phyloP scores from a whole-genome alignment of 2,797 vertebrate species.

The Ciconia nigra region DNA sequence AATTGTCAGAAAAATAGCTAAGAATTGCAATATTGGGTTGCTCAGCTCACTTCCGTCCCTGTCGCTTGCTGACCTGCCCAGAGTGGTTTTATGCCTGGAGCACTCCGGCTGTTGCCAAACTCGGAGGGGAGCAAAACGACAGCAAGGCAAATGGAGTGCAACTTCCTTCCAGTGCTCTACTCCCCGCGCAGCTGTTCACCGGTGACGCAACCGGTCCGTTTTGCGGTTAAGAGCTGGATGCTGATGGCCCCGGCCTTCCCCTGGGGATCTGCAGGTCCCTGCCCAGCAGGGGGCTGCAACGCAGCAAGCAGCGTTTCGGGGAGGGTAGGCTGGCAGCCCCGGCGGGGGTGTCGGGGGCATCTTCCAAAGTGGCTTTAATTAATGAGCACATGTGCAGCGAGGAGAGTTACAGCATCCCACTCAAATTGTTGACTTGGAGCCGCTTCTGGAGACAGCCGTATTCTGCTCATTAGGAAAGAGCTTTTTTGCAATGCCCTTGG shows the following conservation, averaged over 20 bases:
- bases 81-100: not conserved
- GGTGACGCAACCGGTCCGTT: not conserved
- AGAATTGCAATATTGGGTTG: not conserved
- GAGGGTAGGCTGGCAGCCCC: constrained; percentile 43
- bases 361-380: constrained; percentile 69
- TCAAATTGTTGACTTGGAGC: constrained; percentile 67
- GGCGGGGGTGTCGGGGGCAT: constrained; percentile 46
- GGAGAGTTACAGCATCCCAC: constrained; percentile 67
- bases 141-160: not conserved
- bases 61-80: not conserved
- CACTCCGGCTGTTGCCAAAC: not conserved
- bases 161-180: not conserved
- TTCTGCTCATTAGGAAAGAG: constrained; percentile 64
- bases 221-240: not conserved
- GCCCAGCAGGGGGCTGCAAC: constrained; percentile 66
- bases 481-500: constrained; percentile 67
- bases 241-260: not conserved
- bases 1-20: not conserved
- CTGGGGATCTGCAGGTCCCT: not conserved
- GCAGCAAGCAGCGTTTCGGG: constrained; percentile 15
- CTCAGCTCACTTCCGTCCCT: not conserved
- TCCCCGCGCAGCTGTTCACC: not conserved
- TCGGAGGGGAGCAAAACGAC: not conserved
- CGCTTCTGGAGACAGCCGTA: constrained; percentile 60
- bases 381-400: constrained; percentile 61